Conservation (phyloP, 2,888 invertebrate genomes). For the Lepidochitona cinerea region DNA sequence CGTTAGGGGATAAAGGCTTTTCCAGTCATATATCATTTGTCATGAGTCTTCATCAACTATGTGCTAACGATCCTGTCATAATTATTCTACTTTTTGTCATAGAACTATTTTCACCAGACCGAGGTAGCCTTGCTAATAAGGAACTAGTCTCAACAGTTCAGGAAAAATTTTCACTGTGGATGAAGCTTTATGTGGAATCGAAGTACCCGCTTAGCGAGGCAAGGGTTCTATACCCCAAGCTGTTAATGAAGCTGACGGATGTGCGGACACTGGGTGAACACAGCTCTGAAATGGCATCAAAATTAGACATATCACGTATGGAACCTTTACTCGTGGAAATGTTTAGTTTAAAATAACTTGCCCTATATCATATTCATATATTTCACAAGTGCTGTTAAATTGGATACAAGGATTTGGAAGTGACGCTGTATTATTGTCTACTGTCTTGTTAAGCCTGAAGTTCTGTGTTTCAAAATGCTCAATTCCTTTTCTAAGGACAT, state of each 20-base stretch:
- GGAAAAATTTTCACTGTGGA: conserved; percentile 82
- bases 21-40: conserved; percentile 71
- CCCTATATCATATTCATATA: no score
- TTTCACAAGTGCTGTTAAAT: no score
- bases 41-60: conserved; percentile 65
- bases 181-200: conserved; percentile 85
- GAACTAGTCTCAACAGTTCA: conserved; percentile 65
- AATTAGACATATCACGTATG: conserved; percentile 52
- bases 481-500: no score
- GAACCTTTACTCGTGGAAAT: conserved; percentile 62
- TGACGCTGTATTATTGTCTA: no score
- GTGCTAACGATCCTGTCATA: conserved; percentile 68
- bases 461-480: no score
- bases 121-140: conserved; percentile 62
- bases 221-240: conserved; percentile 73
- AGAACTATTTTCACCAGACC: conserved; percentile 71
- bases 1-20: conserved; percentile 62
- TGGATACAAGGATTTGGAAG: no score
- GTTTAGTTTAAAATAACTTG: conserved; percentile 51
- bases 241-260: conserved; percentile 71
- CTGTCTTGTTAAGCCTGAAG: no score
- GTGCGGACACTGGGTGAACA: conserved; percentile 67
- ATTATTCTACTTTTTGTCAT: conserved; percentile 70
- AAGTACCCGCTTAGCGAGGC: conserved; percentile 84
- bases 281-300: conserved; percentile 53